phyloP scores from a whole-genome alignment of 2,888 invertebrate species.

The Papilio protenor region DNA sequence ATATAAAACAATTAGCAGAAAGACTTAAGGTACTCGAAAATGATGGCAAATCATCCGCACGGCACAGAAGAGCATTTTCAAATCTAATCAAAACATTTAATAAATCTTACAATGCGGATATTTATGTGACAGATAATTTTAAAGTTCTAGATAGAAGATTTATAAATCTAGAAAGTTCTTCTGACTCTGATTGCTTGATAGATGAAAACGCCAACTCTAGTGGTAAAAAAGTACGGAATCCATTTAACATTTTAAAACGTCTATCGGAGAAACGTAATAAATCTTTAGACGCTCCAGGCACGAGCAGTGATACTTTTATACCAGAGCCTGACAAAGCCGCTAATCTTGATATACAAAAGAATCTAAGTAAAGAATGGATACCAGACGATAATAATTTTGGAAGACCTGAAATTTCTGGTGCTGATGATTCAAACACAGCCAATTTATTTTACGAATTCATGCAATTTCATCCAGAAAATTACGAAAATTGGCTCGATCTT shows the following conservation, averaged over 20 bases:
- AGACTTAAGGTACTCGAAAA: slow-evolving; percentile 62
- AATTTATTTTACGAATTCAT: slow-evolving; percentile 65
- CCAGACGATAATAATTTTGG: slow-evolving; percentile 70
- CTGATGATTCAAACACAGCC: slow-evolving; percentile 55
- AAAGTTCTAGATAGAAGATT: slow-evolving; percentile 64
- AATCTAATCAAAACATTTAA: slow-evolving; percentile 72
- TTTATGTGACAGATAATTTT: slow-evolving; percentile 62
- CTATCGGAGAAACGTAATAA: slow-evolving; percentile 56
- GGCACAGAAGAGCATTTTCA: slow-evolving; percentile 68
- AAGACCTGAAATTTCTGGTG: slow-evolving; percentile 60
- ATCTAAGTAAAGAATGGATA: slow-evolving; percentile 64
- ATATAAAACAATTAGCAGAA: slow-evolving; percentile 61
- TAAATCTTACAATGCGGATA: slow-evolving; percentile 67
- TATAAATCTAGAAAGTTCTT: slow-evolving; percentile 67
- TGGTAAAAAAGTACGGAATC: slow-evolving; percentile 69
- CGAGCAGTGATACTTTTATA: slow-evolving; percentile 33
- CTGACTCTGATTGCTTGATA: slow-evolving; percentile 68
- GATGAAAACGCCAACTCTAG: slow-evolving; percentile 52
- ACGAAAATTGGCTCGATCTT: slow-evolving; percentile 67
- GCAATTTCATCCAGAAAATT: slow-evolving; percentile 56
- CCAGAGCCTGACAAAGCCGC: slow-evolving; percentile 45
- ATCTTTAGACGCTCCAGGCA: slow-evolving; percentile 38
- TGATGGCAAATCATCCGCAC: slow-evolving; percentile 58
- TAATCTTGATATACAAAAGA: slow-evolving; percentile 50
- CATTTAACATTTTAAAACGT: slow-evolving; percentile 70